A percentile compares a stretch with the other conserved stretches of the same genome.
Evolutionary conservation across 2,113 vertebrate species (phyloP).

Genomic region (Labrus mixtus): DNA sequence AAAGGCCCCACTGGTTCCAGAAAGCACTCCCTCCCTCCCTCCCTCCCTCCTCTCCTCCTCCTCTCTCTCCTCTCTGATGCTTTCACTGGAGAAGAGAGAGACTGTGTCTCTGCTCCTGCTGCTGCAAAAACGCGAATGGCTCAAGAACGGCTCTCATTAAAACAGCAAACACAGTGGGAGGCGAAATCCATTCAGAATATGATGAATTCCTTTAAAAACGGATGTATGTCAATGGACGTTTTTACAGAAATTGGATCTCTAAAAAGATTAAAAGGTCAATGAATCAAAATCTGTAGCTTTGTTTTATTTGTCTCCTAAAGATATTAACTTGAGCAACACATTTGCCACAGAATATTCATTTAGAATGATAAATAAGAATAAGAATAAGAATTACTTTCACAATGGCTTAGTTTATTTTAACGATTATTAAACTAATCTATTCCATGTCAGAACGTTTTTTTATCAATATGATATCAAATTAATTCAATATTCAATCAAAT

Average conservation of each 20-base stretch:
- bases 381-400: too few relatives aligned
- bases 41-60: not conserved
- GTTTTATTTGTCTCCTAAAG: too few relatives aligned
- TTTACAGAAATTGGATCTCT: slow-evolving; percentile 7
- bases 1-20: slow-evolving; percentile 47
- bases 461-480: too few relatives aligned
- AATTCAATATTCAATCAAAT: too few relatives aligned
- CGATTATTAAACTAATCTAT: too few relatives aligned
- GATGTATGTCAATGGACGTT: not conserved
- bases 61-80: slow-evolving; percentile 20
- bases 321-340: too few relatives aligned
- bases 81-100: slow-evolving; percentile 48
- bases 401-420: too few relatives aligned
- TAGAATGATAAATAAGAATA: too few relatives aligned
- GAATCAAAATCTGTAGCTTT: not conserved
- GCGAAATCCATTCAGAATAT: slow-evolving; percentile 30
- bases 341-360: too few relatives aligned
- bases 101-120: slow-evolving; percentile 48
- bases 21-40: slow-evolving; percentile 24
- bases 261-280: not conserved
- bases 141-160: slow-evolving; percentile 32
- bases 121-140: slow-evolving; percentile 35
- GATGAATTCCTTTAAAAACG: not conserved
- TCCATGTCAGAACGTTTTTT: too few relatives aligned
- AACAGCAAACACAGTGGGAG: slow-evolving; percentile 1